Evolutionary conservation across 2,888 invertebrate species (phyloP).

Genomic region (Teleiodes luculella): DNA sequence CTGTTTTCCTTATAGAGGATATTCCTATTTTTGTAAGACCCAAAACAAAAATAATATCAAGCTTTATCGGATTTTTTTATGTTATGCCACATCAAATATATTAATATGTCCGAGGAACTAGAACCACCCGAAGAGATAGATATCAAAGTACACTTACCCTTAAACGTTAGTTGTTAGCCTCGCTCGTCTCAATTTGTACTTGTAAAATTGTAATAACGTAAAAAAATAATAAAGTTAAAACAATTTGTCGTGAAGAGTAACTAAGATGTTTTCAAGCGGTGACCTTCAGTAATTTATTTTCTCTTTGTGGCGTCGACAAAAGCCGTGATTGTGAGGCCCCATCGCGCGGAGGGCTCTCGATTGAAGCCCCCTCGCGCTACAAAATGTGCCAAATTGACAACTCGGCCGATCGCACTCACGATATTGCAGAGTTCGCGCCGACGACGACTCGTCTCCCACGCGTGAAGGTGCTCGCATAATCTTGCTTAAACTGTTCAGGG

Average conservation of each 20-base stretch:
- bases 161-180: too few species aligned
- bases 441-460: not conserved
- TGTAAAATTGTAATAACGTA: too few species aligned
- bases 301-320: conserved; percentile 53
- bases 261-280: conserved; percentile 20
- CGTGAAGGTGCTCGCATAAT: not conserved
- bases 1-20: too few species aligned
- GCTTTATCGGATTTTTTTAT: too few species aligned
- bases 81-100: too few species aligned
- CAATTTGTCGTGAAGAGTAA: conserved; percentile 21
- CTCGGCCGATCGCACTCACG: conserved; percentile 54
- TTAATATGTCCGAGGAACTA: too few species aligned
- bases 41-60: too few species aligned
- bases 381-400: conserved; percentile 69
- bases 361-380: conserved; percentile 44
- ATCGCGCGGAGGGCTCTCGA: conserved; percentile 35
- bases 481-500: not conserved
- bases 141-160: too few species aligned
- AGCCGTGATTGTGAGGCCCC: conserved; percentile 51
- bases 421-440: conserved; percentile 39
- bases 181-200: too few species aligned
- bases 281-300: conserved; percentile 48
- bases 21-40: too few species aligned
- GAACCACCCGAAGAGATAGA: too few species aligned
- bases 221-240: too few species aligned